phyloP scores from a whole-genome alignment of 2,113 vertebrate species.

The Campylorhamphus procurvoides region DNA sequence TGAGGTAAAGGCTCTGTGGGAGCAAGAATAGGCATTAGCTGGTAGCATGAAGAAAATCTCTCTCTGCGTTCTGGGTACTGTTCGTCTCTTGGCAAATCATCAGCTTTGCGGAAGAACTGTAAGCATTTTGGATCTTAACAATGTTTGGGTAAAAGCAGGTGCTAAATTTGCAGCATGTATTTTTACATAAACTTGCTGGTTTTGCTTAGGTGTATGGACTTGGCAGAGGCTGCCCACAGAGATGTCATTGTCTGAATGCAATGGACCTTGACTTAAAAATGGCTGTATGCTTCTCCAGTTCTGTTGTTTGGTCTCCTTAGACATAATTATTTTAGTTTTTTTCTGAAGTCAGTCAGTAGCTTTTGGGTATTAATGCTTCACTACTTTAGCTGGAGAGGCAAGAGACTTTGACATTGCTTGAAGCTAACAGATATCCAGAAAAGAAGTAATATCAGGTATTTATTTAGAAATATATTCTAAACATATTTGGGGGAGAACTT shows the following conservation, averaged over 20 bases:
- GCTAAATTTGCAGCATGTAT: not conserved
- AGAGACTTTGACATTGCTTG: not conserved
- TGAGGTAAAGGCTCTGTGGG: not conserved
- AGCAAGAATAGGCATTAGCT: not conserved
- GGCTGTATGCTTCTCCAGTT: not conserved
- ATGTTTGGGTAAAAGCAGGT: not conserved
- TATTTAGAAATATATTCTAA: not conserved
- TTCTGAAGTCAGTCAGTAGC: not conserved
- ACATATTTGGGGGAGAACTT: fast-evolving
- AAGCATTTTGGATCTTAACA: not conserved
- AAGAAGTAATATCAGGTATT: not conserved
- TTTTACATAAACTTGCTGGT: not conserved
- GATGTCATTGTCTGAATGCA: not conserved
- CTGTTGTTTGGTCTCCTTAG: not conserved
- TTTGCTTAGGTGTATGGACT: not conserved
- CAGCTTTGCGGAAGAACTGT: not conserved
- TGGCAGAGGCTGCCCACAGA: not conserved
- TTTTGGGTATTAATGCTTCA: not conserved
- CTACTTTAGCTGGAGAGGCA: not conserved
- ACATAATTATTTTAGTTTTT: not conserved
- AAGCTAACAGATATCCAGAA: not conserved
- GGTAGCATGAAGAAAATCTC: not conserved
- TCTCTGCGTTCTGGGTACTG: not conserved
- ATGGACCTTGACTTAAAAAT: not conserved
- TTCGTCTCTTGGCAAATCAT: not conserved